Base-by-base conservation (phyloP, 2,113 vertebrate genomes). In the Leptosomus discolor region DNA sequence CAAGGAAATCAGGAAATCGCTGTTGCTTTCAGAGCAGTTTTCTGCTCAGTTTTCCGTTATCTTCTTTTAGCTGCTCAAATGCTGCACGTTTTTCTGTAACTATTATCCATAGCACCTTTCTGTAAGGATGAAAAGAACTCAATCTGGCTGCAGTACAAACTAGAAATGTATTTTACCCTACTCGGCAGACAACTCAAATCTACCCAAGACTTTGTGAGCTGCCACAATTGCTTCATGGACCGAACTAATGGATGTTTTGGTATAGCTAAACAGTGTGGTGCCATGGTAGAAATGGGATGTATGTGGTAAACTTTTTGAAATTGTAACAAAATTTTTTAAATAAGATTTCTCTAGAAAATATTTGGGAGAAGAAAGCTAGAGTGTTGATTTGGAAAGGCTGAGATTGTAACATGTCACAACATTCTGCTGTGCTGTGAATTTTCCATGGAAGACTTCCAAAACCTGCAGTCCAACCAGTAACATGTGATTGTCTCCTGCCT, bases 401-500 rank as follows among this genome's bases (percentile, higher is more conserved):
- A 46, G 46, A 45, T 43, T 71, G 7, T 82, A 41, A 84, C 32
- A 63, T n/a, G 27, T 24, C 77, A 88, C 63, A 69, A 70, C 5
- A 41, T 50, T 69, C 32, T 8, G 4, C 54, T 48, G 39, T 80
- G n/a, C 23, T 1, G 1, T 39, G 60, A 63, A 27, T 77, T 92
- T 91, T 94, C 58, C 79, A 41, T 43, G 32, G 75, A 90, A 80
- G 37, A 27, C 9, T 88, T 95, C 43, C 76, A 94, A 88, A 95
- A 63, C 15, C 9, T 77, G 30, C 1, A 8, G 53, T 67, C 39
- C 68, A 80, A 34, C 23, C 21, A 77, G 54, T 58, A 81, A 77
- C 54, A 85, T 19, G n/a, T 94, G 85, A 94, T 69, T 94, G n/a
- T 46, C 26, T 90, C 64, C 77, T 92, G 71, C 58, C 46, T 74